phyloP scores from a whole-genome alignment of 2,888 invertebrate genomes.

The Scaptomyza polygonia region DNA sequence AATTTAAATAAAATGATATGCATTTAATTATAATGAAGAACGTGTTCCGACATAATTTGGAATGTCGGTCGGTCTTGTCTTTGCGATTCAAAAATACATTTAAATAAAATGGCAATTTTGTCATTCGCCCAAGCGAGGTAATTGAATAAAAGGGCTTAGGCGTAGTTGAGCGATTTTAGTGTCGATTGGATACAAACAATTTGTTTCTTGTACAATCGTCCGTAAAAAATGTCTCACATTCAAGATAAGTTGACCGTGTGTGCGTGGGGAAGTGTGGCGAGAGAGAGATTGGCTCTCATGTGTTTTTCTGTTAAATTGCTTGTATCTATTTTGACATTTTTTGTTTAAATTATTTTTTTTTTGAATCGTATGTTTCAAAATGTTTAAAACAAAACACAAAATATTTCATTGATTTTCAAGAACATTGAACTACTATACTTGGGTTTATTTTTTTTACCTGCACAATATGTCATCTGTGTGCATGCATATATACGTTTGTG shows the following conservation, averaged over 20 bases:
- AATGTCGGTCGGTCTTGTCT: conserved; percentile 10
- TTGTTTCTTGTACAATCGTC: conserved; percentile 44
- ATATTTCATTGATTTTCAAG: too few relatives aligned
- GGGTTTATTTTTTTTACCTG: too few relatives aligned
- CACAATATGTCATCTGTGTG: too few relatives aligned
- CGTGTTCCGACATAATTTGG: conserved; percentile 78
- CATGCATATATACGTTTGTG: too few relatives aligned
- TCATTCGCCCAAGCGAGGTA: conserved; percentile 37
- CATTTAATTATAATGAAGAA: conserved; percentile 78
- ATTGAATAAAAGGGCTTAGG: conserved; percentile 42
- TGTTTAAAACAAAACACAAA: too few relatives aligned
- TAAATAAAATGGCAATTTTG: conserved; percentile 44
- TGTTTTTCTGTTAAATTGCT: too few relatives aligned
- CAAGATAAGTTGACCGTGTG: conserved; percentile 22
- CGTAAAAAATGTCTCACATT: conserved; percentile 46
- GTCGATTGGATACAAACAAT: conserved; percentile 21
- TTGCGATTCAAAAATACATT: conserved; percentile 33
- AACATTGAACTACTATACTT: too few relatives aligned
- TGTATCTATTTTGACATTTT: too few relatives aligned
- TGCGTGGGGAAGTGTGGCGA: not conserved
- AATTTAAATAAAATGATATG: conserved; percentile 80
- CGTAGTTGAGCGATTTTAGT: not conserved
- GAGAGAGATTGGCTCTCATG: too few relatives aligned
- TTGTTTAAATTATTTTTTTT: too few relatives aligned
- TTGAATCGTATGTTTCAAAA: too few relatives aligned